Conservation (phyloP, 2,797 vertebrate genomes). For the Pseudotriccus pelzelni region DNA sequence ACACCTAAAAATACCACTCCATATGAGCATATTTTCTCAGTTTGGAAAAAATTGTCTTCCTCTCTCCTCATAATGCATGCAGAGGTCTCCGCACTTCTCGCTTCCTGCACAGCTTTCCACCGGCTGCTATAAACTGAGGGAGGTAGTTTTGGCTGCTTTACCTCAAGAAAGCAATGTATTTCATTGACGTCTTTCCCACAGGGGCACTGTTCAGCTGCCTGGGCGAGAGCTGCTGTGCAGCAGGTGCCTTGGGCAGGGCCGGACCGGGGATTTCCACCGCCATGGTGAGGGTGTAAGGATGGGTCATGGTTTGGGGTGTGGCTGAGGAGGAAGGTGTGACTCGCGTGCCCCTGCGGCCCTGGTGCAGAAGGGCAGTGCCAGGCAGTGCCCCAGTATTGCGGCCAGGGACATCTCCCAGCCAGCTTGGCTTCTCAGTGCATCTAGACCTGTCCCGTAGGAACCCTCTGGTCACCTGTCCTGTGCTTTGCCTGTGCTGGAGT, state of each 20-base stretch:
- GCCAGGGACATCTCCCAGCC: not conserved
- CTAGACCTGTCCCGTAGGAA: not conserved
- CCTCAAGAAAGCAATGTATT: not conserved
- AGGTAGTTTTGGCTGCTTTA: not conserved
- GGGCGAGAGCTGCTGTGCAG: not conserved
- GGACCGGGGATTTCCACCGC: rapidly evolving
- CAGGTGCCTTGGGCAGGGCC: not conserved
- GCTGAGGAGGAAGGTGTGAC: rapidly evolving
- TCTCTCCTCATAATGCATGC: not conserved
- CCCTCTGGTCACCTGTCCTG: not conserved
- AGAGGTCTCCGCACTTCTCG: not conserved
- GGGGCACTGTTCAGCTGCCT: rapidly evolving
- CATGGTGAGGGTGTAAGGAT: rapidly evolving
- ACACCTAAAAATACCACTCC: constrained; percentile 48
- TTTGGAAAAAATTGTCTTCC: not conserved
- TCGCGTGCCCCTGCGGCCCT: rapidly evolving
- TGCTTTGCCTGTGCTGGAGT: not conserved
- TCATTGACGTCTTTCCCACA: not conserved
- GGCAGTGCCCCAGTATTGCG: rapidly evolving
- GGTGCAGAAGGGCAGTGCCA: rapidly evolving
- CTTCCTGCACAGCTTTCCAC: not conserved
- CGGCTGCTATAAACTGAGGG: not conserved
- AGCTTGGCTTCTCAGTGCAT: not conserved
- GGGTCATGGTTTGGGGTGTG: rapidly evolving
- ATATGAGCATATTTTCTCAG: constrained; percentile 41